These are phyloP conservation scores for Mixornis gularis DNA, from an alignment of 2,113 vertebrate species.

Conservation along the genomic window DNA sequence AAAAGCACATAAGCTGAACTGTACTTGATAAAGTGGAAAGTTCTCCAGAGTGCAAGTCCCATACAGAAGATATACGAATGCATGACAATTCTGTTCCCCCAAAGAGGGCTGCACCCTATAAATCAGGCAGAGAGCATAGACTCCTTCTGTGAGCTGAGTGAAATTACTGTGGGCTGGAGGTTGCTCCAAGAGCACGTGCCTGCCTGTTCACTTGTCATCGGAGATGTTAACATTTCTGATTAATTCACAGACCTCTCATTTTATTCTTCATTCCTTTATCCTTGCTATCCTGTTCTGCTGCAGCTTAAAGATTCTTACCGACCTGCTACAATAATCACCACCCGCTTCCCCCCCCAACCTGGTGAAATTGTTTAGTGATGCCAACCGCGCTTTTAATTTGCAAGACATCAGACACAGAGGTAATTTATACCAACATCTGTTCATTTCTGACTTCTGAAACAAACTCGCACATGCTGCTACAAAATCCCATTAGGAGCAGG, in stretches of 20 bases:
- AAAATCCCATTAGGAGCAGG: slow-evolving; percentile 81
- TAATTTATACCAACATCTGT: slow-evolving; percentile 97
- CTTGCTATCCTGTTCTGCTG: slow-evolving; percentile 68
- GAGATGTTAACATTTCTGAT: slow-evolving; percentile 78
- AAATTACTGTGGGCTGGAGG: slow-evolving; percentile 73
- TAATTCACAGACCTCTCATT: slow-evolving; percentile 77
- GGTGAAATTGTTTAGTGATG: slow-evolving; percentile 84
- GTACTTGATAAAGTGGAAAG: slow-evolving; percentile 61
- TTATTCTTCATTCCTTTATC: slow-evolving; percentile 75
- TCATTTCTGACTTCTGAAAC: slow-evolving; percentile 88
- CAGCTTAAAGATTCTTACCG: slow-evolving; percentile 70
- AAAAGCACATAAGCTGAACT: slow-evolving; percentile 55
- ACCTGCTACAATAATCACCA: slow-evolving; percentile 75
- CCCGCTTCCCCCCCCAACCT: slow-evolving; percentile 62
- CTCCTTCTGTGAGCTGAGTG: slow-evolving; percentile 55
- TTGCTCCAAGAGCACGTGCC: slow-evolving; percentile 69
- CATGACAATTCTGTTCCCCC: slow-evolving; percentile 67
- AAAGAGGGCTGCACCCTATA: slow-evolving; percentile 72
- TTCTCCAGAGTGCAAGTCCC: slow-evolving; percentile 65
- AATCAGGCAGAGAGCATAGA: slow-evolving; percentile 68
- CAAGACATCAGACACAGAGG: slow-evolving; percentile 84
- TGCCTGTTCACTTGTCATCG: slow-evolving; percentile 77
- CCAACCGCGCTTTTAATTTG: slow-evolving; percentile 92
- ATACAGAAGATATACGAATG: slow-evolving; percentile 75
- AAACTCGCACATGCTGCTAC: slow-evolving; percentile 83